Evolutionary conservation across 2,888 invertebrate species (phyloP), one percentile per base, ranked within the genome.

Genomic region (Pheosia tremula): DNA sequence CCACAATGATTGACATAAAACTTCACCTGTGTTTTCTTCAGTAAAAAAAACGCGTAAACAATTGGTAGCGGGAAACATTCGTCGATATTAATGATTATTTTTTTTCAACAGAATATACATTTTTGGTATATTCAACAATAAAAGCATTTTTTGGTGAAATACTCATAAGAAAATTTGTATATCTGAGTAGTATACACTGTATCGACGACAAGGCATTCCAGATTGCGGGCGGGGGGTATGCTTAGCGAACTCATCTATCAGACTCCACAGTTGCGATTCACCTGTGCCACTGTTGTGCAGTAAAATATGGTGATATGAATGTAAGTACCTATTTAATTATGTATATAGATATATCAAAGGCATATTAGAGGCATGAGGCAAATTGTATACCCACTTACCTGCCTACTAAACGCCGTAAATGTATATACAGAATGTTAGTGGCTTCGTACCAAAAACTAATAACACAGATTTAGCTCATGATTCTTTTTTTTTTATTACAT

Each of bases 1-100:
- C 80, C 78, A 76, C 88, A 89, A 91, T 91, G 88, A 91, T 91
- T 91, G 86, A 90, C 86, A 89, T 85, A 89, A 87, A 87, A 88
- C 84, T 87, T 88, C 82, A 90, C 89, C 88, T 89, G 86, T 85
- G 82, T 87, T 88, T 90, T 86, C 83, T 86, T 87, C 61, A 73
- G 68, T 72, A 74, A 62, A 82, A 81, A 81, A 62, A 72, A 76
- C 66, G 57, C 71, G 69, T 80, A 83, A 86, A 85, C 79, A 82
- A 79, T 67, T 78, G 75, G 69, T 65, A 69, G 37, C 37, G 58
- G 55, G 36, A 58, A 70, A 65, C 57, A 63, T 53, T 68, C 60
- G 52, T 49, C 50, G 6, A 43, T 61, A 56, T 9, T 60, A 58
- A 24, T 50, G 8, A 50, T 24, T 5, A 50, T 5, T 50, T 24